Evolutionary conservation across 1,140 invertebrate species (phyloP), one percentile per base, ranked within the genome.

Genomic region (Homalodisca vitripennis): DNA sequence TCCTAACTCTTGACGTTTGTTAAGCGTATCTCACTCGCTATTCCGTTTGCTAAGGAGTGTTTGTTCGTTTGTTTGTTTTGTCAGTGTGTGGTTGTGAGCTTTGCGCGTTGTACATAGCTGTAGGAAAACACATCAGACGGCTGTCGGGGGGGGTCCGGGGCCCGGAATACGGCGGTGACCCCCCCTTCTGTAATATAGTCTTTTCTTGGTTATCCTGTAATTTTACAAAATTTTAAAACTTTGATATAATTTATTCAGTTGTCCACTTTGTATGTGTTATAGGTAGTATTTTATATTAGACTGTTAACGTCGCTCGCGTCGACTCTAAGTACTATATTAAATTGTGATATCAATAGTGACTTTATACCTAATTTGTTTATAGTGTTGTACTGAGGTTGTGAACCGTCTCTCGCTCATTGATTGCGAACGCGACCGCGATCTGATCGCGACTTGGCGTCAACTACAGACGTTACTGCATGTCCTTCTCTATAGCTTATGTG

Each of bases 121-220:
- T 60, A 60, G 55, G 22, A 12, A 27, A 26, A 51, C 3, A 60
- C 55, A 60, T 60, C 55, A 60, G 55, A 6, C 12, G 55, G 55
- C 55, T 60, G 55, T 60, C 6, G 29, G 26, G n/a, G 55, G 55
- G 55, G 55, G 3, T 26, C 3, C 48, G 48, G n/a, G 3, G 14
- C 3, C 2, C 55, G 14, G 10, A 26, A 30, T 27, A 10, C 6
- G 55, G 24, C 10, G 27, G 55, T 41, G 6, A 41, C 22, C 14
- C 55, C 55, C 55, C 55, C 55, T 60, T 26, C 14, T 60, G 55
- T 60, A 60, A 60, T 60, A 60, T 60, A 60, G 55, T 27, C 55
- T 30, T 60, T 3, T 20, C 55, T 60, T n/a, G 13, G 55, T 60
- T 60, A 30, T 27, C 27, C 55, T 60, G 26, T 60, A 60, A 27